Base-by-base conservation (phyloP, 2,113 vertebrate species). In the Siniperca chuatsi region DNA sequence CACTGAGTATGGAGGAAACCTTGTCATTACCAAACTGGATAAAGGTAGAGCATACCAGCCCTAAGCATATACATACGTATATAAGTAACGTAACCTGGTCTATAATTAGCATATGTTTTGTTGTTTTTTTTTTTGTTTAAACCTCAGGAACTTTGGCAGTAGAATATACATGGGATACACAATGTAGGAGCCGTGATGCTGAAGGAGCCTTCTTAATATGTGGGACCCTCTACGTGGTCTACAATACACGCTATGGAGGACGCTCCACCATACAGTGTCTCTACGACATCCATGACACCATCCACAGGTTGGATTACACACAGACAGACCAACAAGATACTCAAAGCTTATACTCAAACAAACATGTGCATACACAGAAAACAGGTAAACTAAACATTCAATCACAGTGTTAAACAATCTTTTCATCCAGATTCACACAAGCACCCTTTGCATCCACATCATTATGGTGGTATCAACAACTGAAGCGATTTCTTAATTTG, bases 121-220 rank as follows among this genome's bases (percentile, higher is more conserved):
- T 44, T 61, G 61, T 64, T 9, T 2, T 11, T 11, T 40, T 11
- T 8, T 79, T 54, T 58, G 12, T 73, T 35, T 84, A 2, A 1
- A 88, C 7, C 5, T 42, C 77, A 94, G 94, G 62, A 18, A 95
- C 87, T 13, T 81, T 99, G 94, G 94, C 94, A 0, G 92, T 97
- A 46, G 96, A 98, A 55, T 94, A 97, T 48, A 95, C 93, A 1
- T 99, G 98, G 98, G 97, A 98, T 72, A 98, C 97, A 0, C 90
- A 95, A 8, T 99, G 98, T 81, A 95, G 65, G 55, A 98, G 96
- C 83, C 90, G 85, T 44, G 95, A 95, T 5, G 98, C 98, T 0
- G 97, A 99, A 91, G 97, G 96, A 8, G 97, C 97, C 0, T 99
- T 99, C 84, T 79, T 99, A 21, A 88, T 97, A 61, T 99, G 98